phyloP scores from a whole-genome alignment of 2,113 vertebrate species.

The Albula glossodonta region DNA sequence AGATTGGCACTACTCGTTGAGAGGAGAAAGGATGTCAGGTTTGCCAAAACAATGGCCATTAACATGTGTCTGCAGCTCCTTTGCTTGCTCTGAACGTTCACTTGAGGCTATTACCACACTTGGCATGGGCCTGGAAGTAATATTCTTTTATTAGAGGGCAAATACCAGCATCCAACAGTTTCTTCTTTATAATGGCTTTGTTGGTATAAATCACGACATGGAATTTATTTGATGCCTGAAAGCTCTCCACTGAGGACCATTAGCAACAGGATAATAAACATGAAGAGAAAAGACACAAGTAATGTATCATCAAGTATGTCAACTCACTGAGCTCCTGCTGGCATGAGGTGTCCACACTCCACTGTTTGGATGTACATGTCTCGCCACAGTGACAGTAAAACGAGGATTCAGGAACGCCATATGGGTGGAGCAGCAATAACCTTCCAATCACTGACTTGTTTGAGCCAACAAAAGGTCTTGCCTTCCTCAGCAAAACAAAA shows the following conservation, averaged over 20 bases:
- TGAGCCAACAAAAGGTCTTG: too few relatives aligned
- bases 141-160: neutral
- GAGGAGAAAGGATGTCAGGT: neutral
- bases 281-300: neutral
- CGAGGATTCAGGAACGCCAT: too few relatives aligned
- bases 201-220: neutral
- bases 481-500: too few relatives aligned
- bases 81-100: neutral
- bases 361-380: neutral
- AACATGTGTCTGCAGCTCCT: neutral
- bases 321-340: neutral
- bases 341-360: neutral
- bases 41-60: neutral
- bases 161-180: neutral
- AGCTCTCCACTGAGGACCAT: neutral
- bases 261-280: neutral
- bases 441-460: too few relatives aligned
- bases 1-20: neutral
- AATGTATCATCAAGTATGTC: neutral
- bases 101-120: neutral
- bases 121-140: neutral
- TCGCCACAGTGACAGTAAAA: too few relatives aligned
- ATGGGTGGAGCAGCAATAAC: too few relatives aligned
- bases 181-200: neutral
- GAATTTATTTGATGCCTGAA: neutral